Evolutionary conservation across 1,140 invertebrate species (phyloP), one percentile per base, ranked within the genome.

Genomic region (Asbolus verrucosus): DNA sequence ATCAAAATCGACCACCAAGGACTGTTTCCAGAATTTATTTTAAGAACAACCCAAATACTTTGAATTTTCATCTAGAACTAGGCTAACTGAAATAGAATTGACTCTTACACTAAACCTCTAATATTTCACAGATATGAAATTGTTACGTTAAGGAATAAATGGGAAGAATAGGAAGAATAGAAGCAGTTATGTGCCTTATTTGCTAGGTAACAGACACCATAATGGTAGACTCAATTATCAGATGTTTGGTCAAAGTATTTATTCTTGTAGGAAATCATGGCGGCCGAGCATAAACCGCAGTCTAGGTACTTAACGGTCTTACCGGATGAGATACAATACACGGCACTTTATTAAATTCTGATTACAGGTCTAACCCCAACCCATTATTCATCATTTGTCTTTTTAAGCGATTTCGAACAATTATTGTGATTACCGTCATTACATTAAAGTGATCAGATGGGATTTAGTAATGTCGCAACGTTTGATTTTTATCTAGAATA

Each of bases 61-160:
- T 63, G 13, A 3, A 59, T 27, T 21, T 6, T n/a, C 19, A 27
- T 39, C 61, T 41, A 21, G 60, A 62, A 63, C 61, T 63, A 41
- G 61, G 61, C 61, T 63, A 63, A 63, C 61, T 38, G 30, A 63
- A 63, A 63, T 63, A 63, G 61, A 39, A 63, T 63, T 63, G 61
- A 24, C 19, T 36, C 5, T 54, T 19, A 54, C 15, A 27, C 19
- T 21, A 54, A n/a, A n/a, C n/a, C n/a, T n/a, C n/a, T 16, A n/a
- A n/a, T 24, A 24, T 21, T n/a, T n/a, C n/a, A n/a, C 46, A 27
- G 27, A 54, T 54, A 27, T 54, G 24, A 27, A 27, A 27, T 4
- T 3, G 24, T 8, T 4, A 27, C 24, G 24, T n/a, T n/a, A n/a
- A 27, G 24, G 24, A 27, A 27, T 27, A 27, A 27, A 27, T 27